Evolutionary conservation across 2,113 vertebrate genomes (phyloP).

Genomic region (Pontoporia blainvillei): DNA sequence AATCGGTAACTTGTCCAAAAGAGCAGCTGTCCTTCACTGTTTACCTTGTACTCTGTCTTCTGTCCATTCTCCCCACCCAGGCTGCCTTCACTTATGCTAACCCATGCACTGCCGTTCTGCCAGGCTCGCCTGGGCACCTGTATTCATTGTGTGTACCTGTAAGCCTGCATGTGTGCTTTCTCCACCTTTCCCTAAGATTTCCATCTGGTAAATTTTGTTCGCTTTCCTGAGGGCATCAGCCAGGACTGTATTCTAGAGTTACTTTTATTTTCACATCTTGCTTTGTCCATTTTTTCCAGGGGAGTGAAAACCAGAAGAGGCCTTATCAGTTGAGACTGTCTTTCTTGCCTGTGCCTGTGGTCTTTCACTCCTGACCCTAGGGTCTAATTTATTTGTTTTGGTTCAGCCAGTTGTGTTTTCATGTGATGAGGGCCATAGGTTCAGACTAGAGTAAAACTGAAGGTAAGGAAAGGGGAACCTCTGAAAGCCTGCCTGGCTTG

Average conservation of each 20-base stretch:
- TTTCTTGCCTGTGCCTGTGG: neutral
- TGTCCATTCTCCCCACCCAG: neutral
- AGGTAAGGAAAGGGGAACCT: neutral
- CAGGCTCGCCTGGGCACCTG: neutral
- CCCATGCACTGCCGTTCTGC: fast-evolving
- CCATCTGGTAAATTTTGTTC: neutral
- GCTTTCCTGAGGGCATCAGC: neutral
- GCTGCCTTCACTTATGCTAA: neutral
- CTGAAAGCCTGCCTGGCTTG: neutral
- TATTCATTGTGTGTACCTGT: neutral
- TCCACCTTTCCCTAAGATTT: neutral
- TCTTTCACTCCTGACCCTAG: neutral
- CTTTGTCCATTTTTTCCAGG: neutral
- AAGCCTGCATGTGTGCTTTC: neutral
- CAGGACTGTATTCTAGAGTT: neutral
- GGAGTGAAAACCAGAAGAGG: neutral
- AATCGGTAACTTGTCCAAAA: neutral
- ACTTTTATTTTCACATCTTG: conserved; percentile 20
- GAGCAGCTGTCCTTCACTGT: neutral
- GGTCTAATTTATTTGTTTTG: neutral
- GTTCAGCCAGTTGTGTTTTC: conserved; percentile 11
- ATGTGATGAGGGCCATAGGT: neutral
- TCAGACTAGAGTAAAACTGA: neutral
- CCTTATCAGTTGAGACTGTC: neutral
- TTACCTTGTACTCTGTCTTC: neutral